Evolutionary conservation across 2,113 vertebrate species (phyloP).

Genomic region (Saguinus imperator): DNA sequence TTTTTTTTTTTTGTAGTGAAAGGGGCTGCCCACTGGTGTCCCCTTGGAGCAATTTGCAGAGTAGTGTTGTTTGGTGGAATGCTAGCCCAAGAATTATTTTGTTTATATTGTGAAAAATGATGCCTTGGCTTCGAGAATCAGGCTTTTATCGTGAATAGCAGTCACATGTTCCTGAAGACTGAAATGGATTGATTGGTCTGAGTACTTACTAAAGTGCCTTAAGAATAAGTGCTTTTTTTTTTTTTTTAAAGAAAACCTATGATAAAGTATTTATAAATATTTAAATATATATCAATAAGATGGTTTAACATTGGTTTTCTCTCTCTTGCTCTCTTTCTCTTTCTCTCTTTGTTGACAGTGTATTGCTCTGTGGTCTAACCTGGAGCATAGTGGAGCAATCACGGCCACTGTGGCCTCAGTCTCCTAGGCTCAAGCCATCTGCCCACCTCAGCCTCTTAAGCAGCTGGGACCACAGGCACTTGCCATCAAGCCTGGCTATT

Average conservation of each 20-base stretch:
- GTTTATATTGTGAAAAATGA: not conserved
- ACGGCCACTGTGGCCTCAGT: too few species aligned
- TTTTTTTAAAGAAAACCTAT: not conserved
- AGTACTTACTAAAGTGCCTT: not conserved
- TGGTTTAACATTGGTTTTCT: not conserved
- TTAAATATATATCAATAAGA: not conserved
- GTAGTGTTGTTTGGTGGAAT: not conserved
- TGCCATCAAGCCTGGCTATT: too few species aligned
- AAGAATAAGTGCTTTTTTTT: not conserved
- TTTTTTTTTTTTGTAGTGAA: conserved; percentile 47
- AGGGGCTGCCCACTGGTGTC: conserved; percentile 28
- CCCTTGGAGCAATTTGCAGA: not conserved
- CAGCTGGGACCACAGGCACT: too few species aligned
- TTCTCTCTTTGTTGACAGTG: too few species aligned
- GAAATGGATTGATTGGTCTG: not conserved
- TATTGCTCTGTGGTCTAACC: too few species aligned
- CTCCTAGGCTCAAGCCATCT: too few species aligned
- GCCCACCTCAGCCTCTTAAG: too few species aligned
- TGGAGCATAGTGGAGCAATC: too few species aligned
- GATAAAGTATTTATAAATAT: not conserved
- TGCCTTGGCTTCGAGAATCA: too few species aligned
- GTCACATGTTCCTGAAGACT: accelerated
- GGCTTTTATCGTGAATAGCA: not conserved
- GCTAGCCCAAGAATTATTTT: not conserved
- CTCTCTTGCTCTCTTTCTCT: too few species aligned